Evolutionary conservation across 2,113 vertebrate species (phyloP).

Genomic region (Deroptyus accipitrinus): DNA sequence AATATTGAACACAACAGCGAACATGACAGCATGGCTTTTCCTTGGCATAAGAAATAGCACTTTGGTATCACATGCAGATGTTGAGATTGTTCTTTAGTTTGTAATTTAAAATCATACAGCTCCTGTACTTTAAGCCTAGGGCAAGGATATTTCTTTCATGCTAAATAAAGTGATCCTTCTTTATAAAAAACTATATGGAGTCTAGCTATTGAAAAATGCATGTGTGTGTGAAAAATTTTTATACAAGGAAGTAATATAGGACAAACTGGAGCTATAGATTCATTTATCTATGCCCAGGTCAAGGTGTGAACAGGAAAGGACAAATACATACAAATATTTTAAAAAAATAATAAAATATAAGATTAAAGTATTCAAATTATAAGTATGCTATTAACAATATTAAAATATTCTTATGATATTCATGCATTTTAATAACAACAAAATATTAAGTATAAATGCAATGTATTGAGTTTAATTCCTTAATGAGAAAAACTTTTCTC

Average conservation of each 20-base stretch:
- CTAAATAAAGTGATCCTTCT: background rate
- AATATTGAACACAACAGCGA: slow-evolving; percentile 11
- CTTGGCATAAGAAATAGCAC: background rate
- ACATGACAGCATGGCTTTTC: background rate
- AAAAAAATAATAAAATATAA: background rate
- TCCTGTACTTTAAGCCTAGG: background rate
- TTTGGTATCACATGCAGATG: background rate
- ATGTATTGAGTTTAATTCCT: background rate
- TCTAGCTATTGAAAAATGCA: background rate
- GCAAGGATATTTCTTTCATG: background rate
- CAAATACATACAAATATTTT: background rate
- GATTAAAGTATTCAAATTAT: background rate
- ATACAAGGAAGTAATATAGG: background rate
- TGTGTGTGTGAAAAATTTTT: background rate
- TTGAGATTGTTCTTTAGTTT: background rate
- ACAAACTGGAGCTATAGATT: background rate
- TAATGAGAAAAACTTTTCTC: background rate
- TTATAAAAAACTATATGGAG: background rate
- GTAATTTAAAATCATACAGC: background rate
- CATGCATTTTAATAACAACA: background rate
- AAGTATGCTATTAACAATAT: background rate
- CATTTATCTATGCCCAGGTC: background rate
- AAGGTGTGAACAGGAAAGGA: background rate
- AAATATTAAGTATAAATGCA: background rate
- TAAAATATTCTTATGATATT: background rate